Evolutionary conservation across 2,888 invertebrate genomes (phyloP).

Genomic region (Athalia circularis): DNA sequence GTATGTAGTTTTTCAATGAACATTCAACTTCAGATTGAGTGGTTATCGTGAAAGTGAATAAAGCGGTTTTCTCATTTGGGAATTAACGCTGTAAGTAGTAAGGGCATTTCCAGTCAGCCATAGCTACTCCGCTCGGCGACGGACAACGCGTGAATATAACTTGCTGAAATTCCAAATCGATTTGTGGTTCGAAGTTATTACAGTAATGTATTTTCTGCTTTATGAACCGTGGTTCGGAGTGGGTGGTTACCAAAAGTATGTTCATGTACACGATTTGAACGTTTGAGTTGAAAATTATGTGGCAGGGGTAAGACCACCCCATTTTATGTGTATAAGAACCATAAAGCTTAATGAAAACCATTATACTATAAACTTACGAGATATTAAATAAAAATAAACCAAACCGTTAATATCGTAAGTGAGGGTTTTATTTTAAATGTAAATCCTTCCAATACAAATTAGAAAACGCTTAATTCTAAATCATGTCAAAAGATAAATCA

Average conservation of each 20-base stretch:
- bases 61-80: too few relatives aligned
- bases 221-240: constrained; percentile 16
- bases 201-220: background rate
- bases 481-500: too few relatives aligned
- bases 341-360: constrained; percentile 73
- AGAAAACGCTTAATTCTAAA: background rate
- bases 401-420: constrained; percentile 65
- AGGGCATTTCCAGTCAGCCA: too few relatives aligned
- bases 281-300: constrained; percentile 67
- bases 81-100: too few relatives aligned
- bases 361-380: constrained; percentile 73
- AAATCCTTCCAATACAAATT: constrained; percentile 1
- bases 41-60: too few relatives aligned
- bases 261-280: constrained; percentile 52
- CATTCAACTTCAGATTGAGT: too few relatives aligned
- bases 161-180: background rate
- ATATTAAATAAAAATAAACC: constrained; percentile 74
- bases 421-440: constrained; percentile 19
- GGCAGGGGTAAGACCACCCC: constrained; percentile 63
- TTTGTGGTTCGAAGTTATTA: background rate
- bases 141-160: too few relatives aligned
- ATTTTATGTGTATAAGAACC: constrained; percentile 73
- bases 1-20: too few relatives aligned
- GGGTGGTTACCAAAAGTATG: constrained; percentile 16
- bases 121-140: too few relatives aligned